Evolutionary conservation across 2,888 invertebrate species (phyloP), one percentile per base, ranked within the genome.

Genomic region (Operophtera brumata): DNA sequence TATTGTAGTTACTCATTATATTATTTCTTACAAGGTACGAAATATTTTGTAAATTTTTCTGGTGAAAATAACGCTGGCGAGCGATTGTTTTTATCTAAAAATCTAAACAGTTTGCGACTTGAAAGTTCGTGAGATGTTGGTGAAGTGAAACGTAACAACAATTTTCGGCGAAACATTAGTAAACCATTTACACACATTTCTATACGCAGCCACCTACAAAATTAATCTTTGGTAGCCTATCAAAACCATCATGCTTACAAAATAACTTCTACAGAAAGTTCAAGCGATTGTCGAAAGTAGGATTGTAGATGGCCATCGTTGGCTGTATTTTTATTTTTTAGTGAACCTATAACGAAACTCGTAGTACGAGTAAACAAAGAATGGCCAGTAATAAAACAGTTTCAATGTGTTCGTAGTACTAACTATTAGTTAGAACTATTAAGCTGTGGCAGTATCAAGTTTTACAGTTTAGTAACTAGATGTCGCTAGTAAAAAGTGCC

Each of bases 221-320:
- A 20, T 20, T 20, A 20, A 20, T 3, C 7, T 20, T 28, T 8
- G 6, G 28, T 28, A 5, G 7, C 1, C 9, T 28, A 28, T 6
- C 28, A 28, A 8, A 28, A 20, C 26, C 45, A 3, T 12, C 49
- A 49, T 49, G 49, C 49, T 42, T 36, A 14, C 14, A 42, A 49
- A 36, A 32, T 26, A 34, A 25, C 20, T 13, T n/a, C 42, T 30
- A 30, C 30, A 14, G 12, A 14, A 12, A 42, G 14, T 25, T 25
- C 7, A 40, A 50, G 34, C 44, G 44, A 50, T 44, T 26, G 44
- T 39, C 44, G 44, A 50, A 50, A 50, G 32, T n/a, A 45, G 32
- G n/a, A n/a, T n/a, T n/a, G n/a, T n/a, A n/a, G n/a, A n/a, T n/a
- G n/a, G n/a, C n/a, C n/a, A n/a, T n/a, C n/a, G n/a, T n/a, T n/a